Evolutionary conservation across 2,888 invertebrate genomes (phyloP), one percentile per base, ranked within the genome.

Genomic region (Synergus japonicus): DNA sequence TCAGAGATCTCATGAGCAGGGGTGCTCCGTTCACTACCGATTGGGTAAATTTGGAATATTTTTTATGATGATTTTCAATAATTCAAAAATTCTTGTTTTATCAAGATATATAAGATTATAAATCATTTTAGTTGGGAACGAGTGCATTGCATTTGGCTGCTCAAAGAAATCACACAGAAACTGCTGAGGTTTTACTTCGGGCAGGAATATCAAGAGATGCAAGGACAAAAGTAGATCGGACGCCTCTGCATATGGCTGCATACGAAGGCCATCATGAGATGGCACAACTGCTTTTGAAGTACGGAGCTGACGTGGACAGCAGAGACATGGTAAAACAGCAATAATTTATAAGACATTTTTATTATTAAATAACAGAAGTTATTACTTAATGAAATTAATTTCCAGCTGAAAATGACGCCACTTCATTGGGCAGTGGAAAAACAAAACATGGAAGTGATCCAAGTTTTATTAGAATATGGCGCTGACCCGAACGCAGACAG

Each of bases 361-460:
- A 37, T 5, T 37, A 37, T 37, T 7, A 37, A 37, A 37, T 37
- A 37, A 5, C 37, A 37, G 37, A 37, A 37, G 37, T 7, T 37
- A 37, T 37, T 37, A 37, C 7, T 29, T 64, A 63, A 29, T 66
- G 41, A 49, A 65, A 66, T 44, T 54, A 46, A 46, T 77, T 49
- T 65, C 67, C 88, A 97, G 97, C 92, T 97, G 22, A 94, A 95
- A 88, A 97, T 97, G 98, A 98, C 98, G 64, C 97, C 98, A 60
- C 93, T 98, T 79, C 98, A 98, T 93, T 98, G 98, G 98, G 98
- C 98, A 8, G 96, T 96, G 64, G 97, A 97, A 92, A 95, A 96
- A 87, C 95, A 96, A 0, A 96, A 97, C 92, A 92, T 93, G 41
- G 93, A 94, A 81, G 94, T 96, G 69, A 96, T 96, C 65, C 93